These are phyloP conservation scores for Drosophila niveifrons DNA, from an alignment of 2,888 invertebrate species.

Conservation along the genomic window DNA sequence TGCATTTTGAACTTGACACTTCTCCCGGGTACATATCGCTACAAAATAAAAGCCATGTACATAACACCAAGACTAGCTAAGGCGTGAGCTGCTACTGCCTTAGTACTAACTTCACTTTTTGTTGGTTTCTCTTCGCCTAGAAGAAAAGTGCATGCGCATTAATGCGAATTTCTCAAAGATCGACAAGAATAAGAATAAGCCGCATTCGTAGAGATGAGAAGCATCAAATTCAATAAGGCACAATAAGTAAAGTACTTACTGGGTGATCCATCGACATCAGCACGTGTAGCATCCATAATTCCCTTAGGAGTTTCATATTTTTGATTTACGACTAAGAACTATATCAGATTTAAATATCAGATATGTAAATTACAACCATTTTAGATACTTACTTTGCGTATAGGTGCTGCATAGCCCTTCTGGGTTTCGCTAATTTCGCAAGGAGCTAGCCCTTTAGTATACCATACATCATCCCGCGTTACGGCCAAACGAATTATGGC, in stretches of 20 bases:
- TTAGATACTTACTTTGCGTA: conserved; percentile 1
- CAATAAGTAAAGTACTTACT: conserved; percentile 11
- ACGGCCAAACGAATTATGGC: conserved; percentile 6
- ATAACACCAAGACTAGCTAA: conserved; percentile 15
- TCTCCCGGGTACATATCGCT: not conserved
- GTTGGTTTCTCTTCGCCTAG: not conserved
- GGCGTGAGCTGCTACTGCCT: conserved; percentile 9
- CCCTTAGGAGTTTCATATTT: conserved; percentile 16
- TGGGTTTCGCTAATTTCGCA: conserved; percentile 21
- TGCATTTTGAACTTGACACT: conserved; percentile 9
- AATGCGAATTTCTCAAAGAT: not conserved
- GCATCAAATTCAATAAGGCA: conserved; percentile 9
- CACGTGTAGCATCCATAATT: not conserved
- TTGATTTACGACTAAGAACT: conserved; percentile 9
- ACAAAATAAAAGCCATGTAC: conserved; percentile 1
- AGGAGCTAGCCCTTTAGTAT: conserved; percentile 1
- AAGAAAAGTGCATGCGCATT: conserved; percentile 2
- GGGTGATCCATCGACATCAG: not conserved
- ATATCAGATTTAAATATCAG: not conserved
- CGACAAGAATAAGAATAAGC: not conserved
- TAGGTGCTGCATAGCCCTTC: conserved; percentile 3
- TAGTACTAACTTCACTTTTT: not conserved
- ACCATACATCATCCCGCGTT: conserved; percentile 16
- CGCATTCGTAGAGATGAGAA: conserved; percentile 9
- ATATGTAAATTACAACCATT: not conserved